phyloP scores from a whole-genome alignment of 2,888 invertebrate species.

The Saturnia japonica region DNA sequence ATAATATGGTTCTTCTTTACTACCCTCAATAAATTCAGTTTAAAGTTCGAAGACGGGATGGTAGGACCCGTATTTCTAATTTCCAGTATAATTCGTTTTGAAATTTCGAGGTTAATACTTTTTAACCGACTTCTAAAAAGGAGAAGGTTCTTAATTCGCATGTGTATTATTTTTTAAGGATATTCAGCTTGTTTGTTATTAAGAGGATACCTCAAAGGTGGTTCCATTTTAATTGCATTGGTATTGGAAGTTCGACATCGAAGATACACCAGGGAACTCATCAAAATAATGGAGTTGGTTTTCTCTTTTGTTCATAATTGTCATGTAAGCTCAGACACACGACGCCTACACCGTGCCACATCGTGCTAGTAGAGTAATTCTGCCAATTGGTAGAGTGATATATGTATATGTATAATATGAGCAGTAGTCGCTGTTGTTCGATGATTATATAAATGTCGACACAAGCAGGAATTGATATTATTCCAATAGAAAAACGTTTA shows the following conservation, averaged over 20 bases:
- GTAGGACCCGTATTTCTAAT: neutral
- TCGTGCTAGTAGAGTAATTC: neutral
- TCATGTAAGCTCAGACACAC: neutral
- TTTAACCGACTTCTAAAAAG: too few relatives aligned
- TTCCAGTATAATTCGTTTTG: neutral
- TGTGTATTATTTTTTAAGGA: too few relatives aligned
- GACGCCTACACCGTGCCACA: neutral
- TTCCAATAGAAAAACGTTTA: neutral
- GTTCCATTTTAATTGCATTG: too few relatives aligned
- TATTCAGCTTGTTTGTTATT: too few relatives aligned
- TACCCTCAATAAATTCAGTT: too few relatives aligned
- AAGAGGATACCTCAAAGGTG: too few relatives aligned
- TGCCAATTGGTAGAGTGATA: neutral
- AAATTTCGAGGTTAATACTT: neutral
- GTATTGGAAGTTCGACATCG: too few relatives aligned
- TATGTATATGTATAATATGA: neutral
- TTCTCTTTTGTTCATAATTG: too few relatives aligned
- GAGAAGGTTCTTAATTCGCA: too few relatives aligned
- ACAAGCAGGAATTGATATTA: neutral
- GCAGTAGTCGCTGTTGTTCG: neutral
- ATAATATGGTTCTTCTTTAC: too few relatives aligned
- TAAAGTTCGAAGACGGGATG: neutral
- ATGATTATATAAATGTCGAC: neutral
- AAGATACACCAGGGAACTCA: too few relatives aligned
- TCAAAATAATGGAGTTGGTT: too few relatives aligned